Percentiles rank a stretch among this genome's conserved stretches.
phyloP scores from a whole-genome alignment of 2,888 invertebrate genomes.

The Andrena minutula region DNA sequence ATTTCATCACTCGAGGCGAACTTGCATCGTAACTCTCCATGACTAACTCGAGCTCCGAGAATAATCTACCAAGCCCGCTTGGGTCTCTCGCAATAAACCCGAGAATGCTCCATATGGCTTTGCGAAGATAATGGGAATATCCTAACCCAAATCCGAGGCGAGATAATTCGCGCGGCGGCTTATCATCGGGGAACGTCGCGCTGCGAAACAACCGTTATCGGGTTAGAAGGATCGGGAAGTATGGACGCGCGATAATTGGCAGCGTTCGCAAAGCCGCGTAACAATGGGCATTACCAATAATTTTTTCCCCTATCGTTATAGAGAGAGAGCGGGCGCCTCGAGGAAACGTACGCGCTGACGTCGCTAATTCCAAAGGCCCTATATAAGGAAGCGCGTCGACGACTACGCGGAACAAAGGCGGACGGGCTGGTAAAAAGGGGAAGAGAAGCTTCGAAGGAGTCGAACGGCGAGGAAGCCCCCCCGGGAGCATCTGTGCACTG shows the following conservation, averaged over 20 bases:
- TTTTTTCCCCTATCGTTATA: background rate
- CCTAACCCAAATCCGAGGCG: constrained; percentile 7
- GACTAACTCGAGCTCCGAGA: no score
- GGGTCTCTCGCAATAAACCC: background rate
- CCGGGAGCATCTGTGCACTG: background rate
- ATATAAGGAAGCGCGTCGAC: constrained; percentile 17
- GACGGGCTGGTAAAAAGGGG: background rate
- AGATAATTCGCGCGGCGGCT: background rate
- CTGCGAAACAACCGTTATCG: constrained; percentile 10
- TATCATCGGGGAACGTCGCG: background rate
- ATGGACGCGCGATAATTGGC: background rate
- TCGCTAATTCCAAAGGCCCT: constrained; percentile 21
- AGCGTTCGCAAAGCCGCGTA: background rate
- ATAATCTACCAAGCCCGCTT: no score
- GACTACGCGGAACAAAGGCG: background rate
- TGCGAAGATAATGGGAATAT: background rate
- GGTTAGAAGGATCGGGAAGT: constrained; percentile 19
- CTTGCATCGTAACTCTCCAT: no score
- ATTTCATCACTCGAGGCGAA: no score
- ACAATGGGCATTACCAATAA: constrained; percentile 9
- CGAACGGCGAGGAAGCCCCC: background rate
- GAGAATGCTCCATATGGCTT: constrained; percentile 37
- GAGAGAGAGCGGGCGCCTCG: background rate
- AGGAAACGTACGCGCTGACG: constrained; percentile 19
- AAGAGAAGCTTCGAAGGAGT: background rate